Percentiles rank a stretch among this genome's conserved stretches.
Evolutionary conservation across 2,113 vertebrate genomes (phyloP).

Genomic region (Toxotes jaculatrix): DNA sequence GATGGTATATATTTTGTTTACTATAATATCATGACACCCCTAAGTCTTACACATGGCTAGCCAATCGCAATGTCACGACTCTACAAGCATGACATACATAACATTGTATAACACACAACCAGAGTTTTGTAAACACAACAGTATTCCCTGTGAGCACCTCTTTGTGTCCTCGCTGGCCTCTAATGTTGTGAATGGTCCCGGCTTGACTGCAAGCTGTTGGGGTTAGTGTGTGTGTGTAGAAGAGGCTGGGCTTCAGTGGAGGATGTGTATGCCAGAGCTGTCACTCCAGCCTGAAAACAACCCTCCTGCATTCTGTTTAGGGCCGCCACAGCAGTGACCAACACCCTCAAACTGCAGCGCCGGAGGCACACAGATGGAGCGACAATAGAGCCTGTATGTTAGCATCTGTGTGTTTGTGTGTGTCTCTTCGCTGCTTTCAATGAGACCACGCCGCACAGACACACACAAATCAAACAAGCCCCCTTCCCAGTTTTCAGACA

Average conservation of each 20-base stretch:
- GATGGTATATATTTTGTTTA: neutral
- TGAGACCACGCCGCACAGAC: constrained; percentile 29
- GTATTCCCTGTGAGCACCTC: neutral
- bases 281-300: constrained; percentile 52
- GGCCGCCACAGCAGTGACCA: constrained; percentile 30
- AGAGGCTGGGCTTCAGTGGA: neutral
- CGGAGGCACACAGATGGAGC: constrained; percentile 56
- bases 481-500: constrained; percentile 57
- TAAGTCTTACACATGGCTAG: neutral
- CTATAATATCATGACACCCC: neutral
- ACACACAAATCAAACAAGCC: constrained; percentile 46
- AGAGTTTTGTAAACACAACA: constrained; percentile 41
- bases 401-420: constrained; percentile 33
- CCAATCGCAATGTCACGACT: neutral
- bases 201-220: constrained; percentile 15
- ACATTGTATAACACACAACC: neutral
- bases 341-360: constrained; percentile 54
- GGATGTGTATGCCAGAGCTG: constrained; percentile 19
- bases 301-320: constrained; percentile 45
- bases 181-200: constrained; percentile 32
- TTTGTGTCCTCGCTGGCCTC: constrained; percentile 30
- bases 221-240: neutral
- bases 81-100: neutral
- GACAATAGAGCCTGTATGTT: constrained; percentile 60
- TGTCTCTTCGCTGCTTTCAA: constrained; percentile 35